Conservation (phyloP, 37 sponge, comb jelly and placozoan species). For the Crambe crambe region DNA sequence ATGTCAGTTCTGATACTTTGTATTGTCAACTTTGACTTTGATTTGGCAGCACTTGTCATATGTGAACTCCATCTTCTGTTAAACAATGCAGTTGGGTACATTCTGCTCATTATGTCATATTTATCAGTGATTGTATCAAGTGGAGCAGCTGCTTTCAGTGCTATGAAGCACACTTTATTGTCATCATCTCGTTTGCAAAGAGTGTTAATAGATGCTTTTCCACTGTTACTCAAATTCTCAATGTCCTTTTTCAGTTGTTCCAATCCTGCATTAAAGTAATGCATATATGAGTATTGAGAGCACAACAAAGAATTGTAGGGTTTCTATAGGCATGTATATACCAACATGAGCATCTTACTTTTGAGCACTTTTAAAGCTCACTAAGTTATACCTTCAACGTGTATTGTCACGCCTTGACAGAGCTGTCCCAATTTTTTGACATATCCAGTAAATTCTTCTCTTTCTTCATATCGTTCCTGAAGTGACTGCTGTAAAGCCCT, state of each 20-base stretch:
- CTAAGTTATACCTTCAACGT: background rate
- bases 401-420: background rate
- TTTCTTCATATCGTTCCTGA: constrained; percentile 10
- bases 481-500: background rate
- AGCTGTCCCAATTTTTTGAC: constrained; percentile 5
- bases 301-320: too few relatives aligned
- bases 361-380: too few relatives aligned
- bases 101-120: constrained; percentile 12
- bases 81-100: constrained; percentile 16
- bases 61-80: background rate
- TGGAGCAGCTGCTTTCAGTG: background rate
- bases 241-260: constrained; percentile 6
- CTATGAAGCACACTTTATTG: background rate
- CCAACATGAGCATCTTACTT: too few relatives aligned
- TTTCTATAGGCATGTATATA: too few relatives aligned
- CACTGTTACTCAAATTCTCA: background rate
- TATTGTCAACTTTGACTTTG: background rate
- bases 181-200: constrained; percentile 16
- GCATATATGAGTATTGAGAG: too few relatives aligned
- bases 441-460: background rate
- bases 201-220: constrained; percentile 6
- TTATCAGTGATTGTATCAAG: background rate
- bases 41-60: background rate
- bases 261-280: background rate
- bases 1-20: constrained; percentile 11